phyloP scores from a whole-genome alignment of 1,140 invertebrate genomes.

The Dinoponera quadriceps region DNA sequence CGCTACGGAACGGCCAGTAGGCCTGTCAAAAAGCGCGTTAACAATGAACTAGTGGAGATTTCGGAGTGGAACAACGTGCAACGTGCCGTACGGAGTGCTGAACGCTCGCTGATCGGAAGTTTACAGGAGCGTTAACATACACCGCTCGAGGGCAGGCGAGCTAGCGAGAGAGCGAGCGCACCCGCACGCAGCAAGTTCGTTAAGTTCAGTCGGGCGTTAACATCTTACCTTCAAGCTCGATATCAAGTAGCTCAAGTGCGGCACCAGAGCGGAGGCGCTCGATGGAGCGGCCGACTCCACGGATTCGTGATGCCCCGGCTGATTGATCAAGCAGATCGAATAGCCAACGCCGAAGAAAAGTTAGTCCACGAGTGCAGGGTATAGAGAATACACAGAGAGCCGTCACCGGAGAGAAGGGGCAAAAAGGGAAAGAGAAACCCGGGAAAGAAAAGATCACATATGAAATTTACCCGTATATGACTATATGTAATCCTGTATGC shows the following conservation, averaged over 20 bases:
- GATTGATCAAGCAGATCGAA: conserved; percentile 64
- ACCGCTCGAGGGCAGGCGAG: background rate
- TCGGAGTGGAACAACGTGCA: background rate
- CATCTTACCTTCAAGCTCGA: conserved; percentile 90
- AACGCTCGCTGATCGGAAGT: conserved; percentile 36
- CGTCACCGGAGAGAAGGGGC: conserved; percentile 59
- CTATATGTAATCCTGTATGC: too few species aligned
- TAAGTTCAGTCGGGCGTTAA: conserved; percentile 13
- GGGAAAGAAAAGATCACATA: too few species aligned
- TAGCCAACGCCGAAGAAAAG: conserved; percentile 59
- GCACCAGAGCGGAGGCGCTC: conserved; percentile 87
- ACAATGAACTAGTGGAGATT: conserved; percentile 24
- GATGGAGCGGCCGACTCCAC: conserved; percentile 86
- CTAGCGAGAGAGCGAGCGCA: background rate
- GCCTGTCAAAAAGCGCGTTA: conserved; percentile 76
- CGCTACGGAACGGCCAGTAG: conserved; percentile 84
- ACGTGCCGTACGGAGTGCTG: background rate
- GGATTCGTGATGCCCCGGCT: conserved; percentile 82
- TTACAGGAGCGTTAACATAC: background rate
- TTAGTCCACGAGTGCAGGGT: conserved; percentile 61
- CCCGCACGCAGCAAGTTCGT: conserved; percentile 4
- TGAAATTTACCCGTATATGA: too few species aligned
- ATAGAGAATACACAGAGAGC: conserved; percentile 59
- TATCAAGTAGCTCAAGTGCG: conserved; percentile 89
- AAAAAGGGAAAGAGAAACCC: too few species aligned